Conservation (phyloP, 2,113 vertebrate genomes). For the Dromiciops gliroides region DNA sequence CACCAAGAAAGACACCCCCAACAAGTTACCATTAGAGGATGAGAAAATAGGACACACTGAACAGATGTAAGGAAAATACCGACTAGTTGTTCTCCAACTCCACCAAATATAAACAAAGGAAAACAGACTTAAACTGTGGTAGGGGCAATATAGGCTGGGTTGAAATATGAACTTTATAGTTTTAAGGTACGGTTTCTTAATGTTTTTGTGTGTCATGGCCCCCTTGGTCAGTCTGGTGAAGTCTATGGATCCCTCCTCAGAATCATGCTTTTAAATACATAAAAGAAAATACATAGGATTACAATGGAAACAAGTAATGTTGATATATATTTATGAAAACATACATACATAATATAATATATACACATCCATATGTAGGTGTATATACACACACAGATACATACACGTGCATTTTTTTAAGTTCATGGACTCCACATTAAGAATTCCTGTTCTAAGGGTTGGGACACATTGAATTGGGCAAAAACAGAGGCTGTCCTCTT, state of each 20-base stretch:
- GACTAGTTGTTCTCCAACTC: background rate
- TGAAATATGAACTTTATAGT: background rate
- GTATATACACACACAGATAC: no score
- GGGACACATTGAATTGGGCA: background rate
- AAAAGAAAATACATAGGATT: background rate
- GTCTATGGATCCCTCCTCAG: background rate
- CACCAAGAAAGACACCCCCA: conserved; percentile 9
- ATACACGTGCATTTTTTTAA: background rate
- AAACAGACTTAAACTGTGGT: background rate
- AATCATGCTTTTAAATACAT: background rate
- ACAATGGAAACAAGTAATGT: background rate
- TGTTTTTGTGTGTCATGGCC: background rate
- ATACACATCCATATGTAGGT: background rate
- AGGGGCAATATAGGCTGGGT: no score
- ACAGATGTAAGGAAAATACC: background rate
- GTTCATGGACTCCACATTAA: background rate
- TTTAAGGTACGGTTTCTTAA: background rate
- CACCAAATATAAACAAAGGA: background rate
- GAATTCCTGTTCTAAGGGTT: background rate
- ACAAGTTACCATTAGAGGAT: background rate
- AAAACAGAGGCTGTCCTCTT: background rate
- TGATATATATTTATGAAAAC: background rate
- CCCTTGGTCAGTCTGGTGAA: background rate
- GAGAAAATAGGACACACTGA: background rate
- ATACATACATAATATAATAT: no score